Evolutionary conservation across 2,888 invertebrate genomes (phyloP).

Genomic region (Drosophila atripex): DNA sequence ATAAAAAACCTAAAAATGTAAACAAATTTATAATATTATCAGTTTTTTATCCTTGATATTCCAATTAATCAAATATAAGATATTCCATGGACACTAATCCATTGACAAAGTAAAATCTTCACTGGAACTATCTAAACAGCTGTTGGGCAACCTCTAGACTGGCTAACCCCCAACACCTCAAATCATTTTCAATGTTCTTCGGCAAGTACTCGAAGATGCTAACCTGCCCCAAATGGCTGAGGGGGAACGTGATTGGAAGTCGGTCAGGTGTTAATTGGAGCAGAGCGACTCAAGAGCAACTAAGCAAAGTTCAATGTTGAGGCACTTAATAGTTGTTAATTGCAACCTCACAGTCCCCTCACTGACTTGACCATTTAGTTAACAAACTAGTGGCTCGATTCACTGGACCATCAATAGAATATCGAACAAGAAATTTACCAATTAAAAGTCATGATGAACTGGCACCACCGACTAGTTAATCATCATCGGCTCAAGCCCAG

Average conservation of each 20-base stretch:
- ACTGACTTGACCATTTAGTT: constrained; percentile 7
- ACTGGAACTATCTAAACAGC: constrained; percentile 19
- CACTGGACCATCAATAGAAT: constrained; percentile 40
- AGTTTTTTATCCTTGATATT: too few species aligned
- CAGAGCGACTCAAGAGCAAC: constrained; percentile 35
- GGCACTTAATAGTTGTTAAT: constrained; percentile 43
- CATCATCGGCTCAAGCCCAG: constrained; percentile 18
- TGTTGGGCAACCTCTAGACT: constrained; percentile 19
- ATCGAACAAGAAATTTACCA: constrained; percentile 39
- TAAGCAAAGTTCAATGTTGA: constrained; percentile 39
- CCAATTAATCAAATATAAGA: not conserved
- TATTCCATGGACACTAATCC: not conserved
- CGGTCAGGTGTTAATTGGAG: constrained; percentile 41
- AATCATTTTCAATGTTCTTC: constrained; percentile 36
- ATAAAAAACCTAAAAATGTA: too few species aligned
- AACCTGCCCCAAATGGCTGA: constrained; percentile 16
- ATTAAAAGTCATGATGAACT: constrained; percentile 45
- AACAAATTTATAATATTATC: too few species aligned
- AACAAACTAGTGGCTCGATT: constrained; percentile 13
- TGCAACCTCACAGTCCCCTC: constrained; percentile 19
- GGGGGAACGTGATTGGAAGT: constrained; percentile 20
- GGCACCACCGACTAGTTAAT: constrained; percentile 30
- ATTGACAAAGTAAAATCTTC: constrained; percentile 4
- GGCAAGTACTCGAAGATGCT: constrained; percentile 1
- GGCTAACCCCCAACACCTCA: constrained; percentile 20